Percentiles rank a stretch among this genome's conserved stretches.
Conservation (phyloP, 1,140 invertebrate species). For the Bombus soroeensis region DNA sequence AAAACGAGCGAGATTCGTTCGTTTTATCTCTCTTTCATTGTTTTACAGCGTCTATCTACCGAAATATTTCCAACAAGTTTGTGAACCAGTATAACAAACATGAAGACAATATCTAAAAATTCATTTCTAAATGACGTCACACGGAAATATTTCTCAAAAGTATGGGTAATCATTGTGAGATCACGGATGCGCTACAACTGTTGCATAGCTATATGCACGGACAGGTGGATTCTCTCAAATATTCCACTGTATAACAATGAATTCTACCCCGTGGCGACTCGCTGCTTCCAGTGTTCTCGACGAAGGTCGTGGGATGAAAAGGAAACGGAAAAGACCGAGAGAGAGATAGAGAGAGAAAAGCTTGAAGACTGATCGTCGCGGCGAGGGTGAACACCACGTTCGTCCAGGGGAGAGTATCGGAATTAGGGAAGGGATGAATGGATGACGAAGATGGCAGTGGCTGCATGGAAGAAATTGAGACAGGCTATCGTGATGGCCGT, state of each 20-base stretch:
- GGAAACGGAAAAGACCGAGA: background rate
- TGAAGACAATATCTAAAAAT: background rate
- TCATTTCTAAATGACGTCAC: background rate
- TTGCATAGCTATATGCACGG: background rate
- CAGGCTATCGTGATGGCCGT: background rate
- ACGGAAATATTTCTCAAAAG: background rate
- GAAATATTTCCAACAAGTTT: background rate
- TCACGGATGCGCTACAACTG: background rate
- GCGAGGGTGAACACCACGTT: constrained; percentile 16
- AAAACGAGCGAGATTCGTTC: too few relatives aligned
- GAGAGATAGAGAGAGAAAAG: background rate
- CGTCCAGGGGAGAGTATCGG: constrained; percentile 6
- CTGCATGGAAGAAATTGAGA: constrained; percentile 25
- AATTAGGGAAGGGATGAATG: constrained; percentile 29
- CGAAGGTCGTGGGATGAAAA: background rate
- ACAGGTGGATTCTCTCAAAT: background rate
- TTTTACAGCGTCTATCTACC: background rate
- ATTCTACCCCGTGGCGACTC: background rate
- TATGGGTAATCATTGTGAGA: too few relatives aligned
- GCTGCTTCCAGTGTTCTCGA: background rate
- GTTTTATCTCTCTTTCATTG: too few relatives aligned
- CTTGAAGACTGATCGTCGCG: constrained; percentile 21
- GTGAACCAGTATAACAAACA: background rate
- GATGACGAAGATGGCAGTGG: background rate
- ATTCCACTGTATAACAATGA: background rate